These are phyloP conservation scores for Calliphora vomitoria DNA, from an alignment of 2,888 invertebrate species.

Conservation along the genomic window DNA sequence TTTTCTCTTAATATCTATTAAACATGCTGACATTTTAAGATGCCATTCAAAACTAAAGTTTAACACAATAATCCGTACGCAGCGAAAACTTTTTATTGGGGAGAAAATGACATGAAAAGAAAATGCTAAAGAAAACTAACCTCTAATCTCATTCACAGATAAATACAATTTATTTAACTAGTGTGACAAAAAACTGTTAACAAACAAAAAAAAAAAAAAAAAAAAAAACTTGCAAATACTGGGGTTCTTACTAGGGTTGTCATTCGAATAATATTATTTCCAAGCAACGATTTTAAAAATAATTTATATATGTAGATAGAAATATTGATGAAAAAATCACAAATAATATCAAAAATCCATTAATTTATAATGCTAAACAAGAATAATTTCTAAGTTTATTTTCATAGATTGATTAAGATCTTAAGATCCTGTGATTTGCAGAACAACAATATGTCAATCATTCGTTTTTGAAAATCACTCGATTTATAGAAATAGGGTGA, in stretches of 20 bases:
- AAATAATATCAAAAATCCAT: too few relatives aligned
- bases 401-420: too few relatives aligned
- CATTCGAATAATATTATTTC: too few relatives aligned
- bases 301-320: too few relatives aligned
- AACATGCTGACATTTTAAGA: not conserved
- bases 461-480: too few relatives aligned
- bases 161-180: conserved; percentile 26
- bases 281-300: too few relatives aligned
- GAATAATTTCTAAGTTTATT: too few relatives aligned
- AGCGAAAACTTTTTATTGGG: not conserved
- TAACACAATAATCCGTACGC: not conserved
- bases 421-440: too few relatives aligned
- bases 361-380: too few relatives aligned
- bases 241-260: not conserved
- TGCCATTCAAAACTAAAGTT: conserved; percentile 11
- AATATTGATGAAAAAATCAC: too few relatives aligned
- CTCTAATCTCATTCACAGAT: conserved; percentile 5
- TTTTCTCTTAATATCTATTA: not conserved
- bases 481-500: too few relatives aligned
- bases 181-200: conserved; percentile 18
- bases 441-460: too few relatives aligned
- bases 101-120: not conserved
- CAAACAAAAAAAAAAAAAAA: not conserved
- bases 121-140: not conserved
- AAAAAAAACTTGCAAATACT: not conserved